Evolutionary conservation across 2,113 vertebrate species (phyloP).

Genomic region (Dryoscopus gambensis): DNA sequence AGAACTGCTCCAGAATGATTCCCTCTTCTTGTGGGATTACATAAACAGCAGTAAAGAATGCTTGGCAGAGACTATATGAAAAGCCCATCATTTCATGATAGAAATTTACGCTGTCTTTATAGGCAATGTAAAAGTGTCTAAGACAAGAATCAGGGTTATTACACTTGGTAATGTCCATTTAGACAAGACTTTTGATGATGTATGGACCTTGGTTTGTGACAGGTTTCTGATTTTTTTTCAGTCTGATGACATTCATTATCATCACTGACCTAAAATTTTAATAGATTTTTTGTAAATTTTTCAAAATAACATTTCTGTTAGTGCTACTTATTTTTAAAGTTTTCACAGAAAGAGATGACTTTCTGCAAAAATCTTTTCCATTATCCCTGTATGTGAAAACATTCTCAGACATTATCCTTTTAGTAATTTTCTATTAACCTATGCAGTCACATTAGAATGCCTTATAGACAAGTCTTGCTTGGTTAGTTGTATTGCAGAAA

Average conservation of each 20-base stretch:
- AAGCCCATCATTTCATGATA: not conserved
- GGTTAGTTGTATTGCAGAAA: constrained; percentile 9
- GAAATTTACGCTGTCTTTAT: not conserved
- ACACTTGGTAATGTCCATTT: not conserved
- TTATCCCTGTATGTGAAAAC: not conserved
- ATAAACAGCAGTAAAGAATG: not conserved
- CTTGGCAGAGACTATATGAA: not conserved
- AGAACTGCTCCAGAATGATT: not conserved
- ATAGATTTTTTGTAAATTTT: not conserved
- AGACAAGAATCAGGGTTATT: not conserved
- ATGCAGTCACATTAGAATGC: not conserved
- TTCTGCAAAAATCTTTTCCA: not conserved
- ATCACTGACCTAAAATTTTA: not conserved
- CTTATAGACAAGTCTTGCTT: constrained; percentile 16
- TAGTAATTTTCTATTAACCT: not conserved
- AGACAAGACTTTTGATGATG: not conserved
- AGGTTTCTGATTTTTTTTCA: not conserved
- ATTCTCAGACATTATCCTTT: not conserved
- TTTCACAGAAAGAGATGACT: not conserved
- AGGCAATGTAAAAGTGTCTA: not conserved
- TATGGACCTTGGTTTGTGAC: not conserved
- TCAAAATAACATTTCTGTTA: not conserved
- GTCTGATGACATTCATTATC: not conserved
- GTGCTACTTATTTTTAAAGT: not conserved
- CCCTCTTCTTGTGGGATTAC: not conserved